Evolutionary conservation across 2,113 vertebrate species (phyloP).

Genomic region (Sceloporus undulatus): DNA sequence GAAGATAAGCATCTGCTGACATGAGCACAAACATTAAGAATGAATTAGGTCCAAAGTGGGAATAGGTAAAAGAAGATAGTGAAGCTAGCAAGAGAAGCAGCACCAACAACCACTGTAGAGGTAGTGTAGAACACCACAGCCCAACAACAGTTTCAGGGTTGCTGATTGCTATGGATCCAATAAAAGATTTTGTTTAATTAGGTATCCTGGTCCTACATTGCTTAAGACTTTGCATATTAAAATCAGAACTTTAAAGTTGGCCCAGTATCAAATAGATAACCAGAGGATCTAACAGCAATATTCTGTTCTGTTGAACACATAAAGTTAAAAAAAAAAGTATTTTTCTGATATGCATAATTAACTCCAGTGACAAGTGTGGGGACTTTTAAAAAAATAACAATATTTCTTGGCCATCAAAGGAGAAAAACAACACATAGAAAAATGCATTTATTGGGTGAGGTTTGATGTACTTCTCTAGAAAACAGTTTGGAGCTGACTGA

Average conservation of each 20-base stretch:
- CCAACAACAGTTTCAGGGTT: background rate
- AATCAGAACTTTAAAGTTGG: too few species aligned
- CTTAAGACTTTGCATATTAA: too few species aligned
- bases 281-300: background rate
- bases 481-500: background rate
- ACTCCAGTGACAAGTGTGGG: slow-evolving; percentile 8
- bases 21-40: background rate
- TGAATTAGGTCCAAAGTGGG: background rate
- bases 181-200: too few species aligned
- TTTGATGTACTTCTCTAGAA: background rate
- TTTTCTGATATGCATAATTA: slow-evolving; percentile 1
- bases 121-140: background rate
- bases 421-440: background rate
- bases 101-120: background rate
- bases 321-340: background rate
- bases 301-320: background rate
- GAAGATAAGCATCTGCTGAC: too few species aligned
- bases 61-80: background rate
- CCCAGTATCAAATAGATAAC: too few species aligned
- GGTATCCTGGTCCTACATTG: too few species aligned
- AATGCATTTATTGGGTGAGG: background rate
- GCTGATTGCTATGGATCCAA: background rate
- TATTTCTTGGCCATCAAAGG: background rate
- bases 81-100: background rate
- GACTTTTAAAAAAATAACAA: background rate